Base-by-base conservation (phyloP, 2,888 invertebrate species). In the Quadriops clusia region DNA sequence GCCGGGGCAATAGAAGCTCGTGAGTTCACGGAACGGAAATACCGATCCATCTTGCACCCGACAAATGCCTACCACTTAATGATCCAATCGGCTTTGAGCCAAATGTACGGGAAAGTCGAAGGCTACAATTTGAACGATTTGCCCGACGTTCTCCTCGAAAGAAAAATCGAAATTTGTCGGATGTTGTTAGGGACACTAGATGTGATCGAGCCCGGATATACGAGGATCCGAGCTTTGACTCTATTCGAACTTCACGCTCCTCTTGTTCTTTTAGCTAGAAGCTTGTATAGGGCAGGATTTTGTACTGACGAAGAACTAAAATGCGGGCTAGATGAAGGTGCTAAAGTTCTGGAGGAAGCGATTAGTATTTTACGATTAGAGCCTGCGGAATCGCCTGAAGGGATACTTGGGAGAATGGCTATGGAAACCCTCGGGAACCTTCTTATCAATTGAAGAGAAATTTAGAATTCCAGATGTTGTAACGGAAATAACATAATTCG, bases 171-270 rank as follows among this genome's bases (percentile, higher is more conserved):
- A 38, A 64, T 83, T 34, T 86, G 86, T 44, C 65, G 70, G 8
- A 64, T 74, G 15, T 58, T 86, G 3, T 58, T 89, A 11, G 63
- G 67, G 27, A 72, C 81, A 4, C 58, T 86, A 9, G 72, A 84
- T 49, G 62, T 77, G 16, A 68, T 87, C 29, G 78, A 80, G 42
- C 86, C 87, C 0, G 87, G 87, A 2, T 65, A 75, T 30, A 78
- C 77, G 23, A 65, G 87, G 41, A 71, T 84, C 47, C 70, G 86
- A 64, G 82, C 81, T 74, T 44, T 82, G 64, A 73, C 78, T 46
- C 54, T 85, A 13, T 87, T 85, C 51, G 87, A 89, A 54, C 58
- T 86, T 8, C 85, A 87, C 50, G 80, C 79, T 0, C 83, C 85
- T 0, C 50, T 84, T 5, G 72, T 84, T 54, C 66, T 77, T 42